Evolutionary conservation across 2,888 invertebrate genomes (phyloP).

Genomic region (Plebejus melissa): DNA sequence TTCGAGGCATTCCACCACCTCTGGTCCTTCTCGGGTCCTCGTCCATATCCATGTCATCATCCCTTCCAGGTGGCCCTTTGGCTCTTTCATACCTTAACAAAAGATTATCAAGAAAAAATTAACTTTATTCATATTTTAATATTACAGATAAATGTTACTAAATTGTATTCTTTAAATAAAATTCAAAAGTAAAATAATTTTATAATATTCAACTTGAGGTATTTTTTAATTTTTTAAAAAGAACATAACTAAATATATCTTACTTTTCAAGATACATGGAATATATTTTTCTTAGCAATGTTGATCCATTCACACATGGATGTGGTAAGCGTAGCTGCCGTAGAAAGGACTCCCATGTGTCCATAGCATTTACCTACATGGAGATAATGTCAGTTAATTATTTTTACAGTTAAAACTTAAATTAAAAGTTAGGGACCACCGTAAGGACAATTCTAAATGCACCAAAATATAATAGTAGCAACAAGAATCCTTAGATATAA

Average conservation of each 20-base stretch:
- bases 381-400: background rate
- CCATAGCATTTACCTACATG: slow-evolving; percentile 89
- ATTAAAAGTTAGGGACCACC: too few species aligned
- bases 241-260: slow-evolving; percentile 28
- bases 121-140: background rate
- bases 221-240: background rate
- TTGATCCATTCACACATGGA: slow-evolving; percentile 91
- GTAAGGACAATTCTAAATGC: too few species aligned
- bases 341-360: slow-evolving; percentile 91
- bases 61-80: slow-evolving; percentile 91
- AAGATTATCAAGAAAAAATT: background rate
- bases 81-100: slow-evolving; percentile 89
- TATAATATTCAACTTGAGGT: background rate
- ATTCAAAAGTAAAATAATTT: background rate
- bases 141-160: background rate
- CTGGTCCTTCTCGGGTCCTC: slow-evolving; percentile 88
- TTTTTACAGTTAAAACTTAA: too few species aligned
- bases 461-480: too few species aligned
- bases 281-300: slow-evolving; percentile 63
- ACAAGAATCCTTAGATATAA: too few species aligned
- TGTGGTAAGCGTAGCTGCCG: slow-evolving; percentile 87
- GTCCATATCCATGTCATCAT: slow-evolving; percentile 88
- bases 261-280: slow-evolving; percentile 68
- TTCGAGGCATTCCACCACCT: slow-evolving; percentile 64
- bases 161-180: too few species aligned